Evolutionary conservation across 2,888 invertebrate genomes (phyloP).

Genomic region (Ectemnius lituratus): DNA sequence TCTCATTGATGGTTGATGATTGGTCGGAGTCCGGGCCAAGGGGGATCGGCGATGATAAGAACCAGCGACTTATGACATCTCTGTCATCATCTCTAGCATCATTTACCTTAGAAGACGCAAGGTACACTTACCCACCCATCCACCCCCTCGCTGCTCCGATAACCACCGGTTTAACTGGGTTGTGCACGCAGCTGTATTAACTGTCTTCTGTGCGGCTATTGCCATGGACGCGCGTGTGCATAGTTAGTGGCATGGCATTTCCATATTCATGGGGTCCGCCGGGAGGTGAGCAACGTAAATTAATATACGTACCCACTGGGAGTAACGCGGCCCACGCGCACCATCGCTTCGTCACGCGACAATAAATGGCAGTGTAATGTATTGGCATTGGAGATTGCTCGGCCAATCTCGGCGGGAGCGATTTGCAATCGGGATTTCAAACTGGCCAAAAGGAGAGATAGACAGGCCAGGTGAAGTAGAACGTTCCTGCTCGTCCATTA

Average conservation of each 20-base stretch:
- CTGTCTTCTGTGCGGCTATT: not conserved
- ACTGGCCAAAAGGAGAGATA: not conserved
- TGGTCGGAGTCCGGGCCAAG: not conserved
- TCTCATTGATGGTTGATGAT: too few species aligned
- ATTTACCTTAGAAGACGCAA: slow-evolving; percentile 15
- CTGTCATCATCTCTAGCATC: slow-evolving; percentile 40
- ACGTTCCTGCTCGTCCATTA: not conserved
- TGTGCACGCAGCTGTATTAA: not conserved
- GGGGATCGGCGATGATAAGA: not conserved
- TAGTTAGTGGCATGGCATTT: slow-evolving; percentile 35
- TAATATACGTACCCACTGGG: slow-evolving; percentile 36
- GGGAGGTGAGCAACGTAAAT: slow-evolving; percentile 36
- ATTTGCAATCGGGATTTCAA: not conserved
- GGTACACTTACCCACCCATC: not conserved
- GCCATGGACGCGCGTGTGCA: not conserved
- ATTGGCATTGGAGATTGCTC: not conserved
- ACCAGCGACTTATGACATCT: slow-evolving; percentile 39
- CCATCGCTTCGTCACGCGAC: slow-evolving; percentile 34
- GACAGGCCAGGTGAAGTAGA: not conserved
- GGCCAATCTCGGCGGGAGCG: not conserved
- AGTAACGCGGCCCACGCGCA: slow-evolving; percentile 42
- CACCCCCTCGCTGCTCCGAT: slow-evolving; percentile 20
- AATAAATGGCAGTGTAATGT: slow-evolving; percentile 4
- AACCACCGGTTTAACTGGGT: slow-evolving; percentile 5
- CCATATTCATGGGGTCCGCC: slow-evolving; percentile 47